phyloP scores from a whole-genome alignment of 2,888 invertebrate genomes.

The Catocala sponsa region DNA sequence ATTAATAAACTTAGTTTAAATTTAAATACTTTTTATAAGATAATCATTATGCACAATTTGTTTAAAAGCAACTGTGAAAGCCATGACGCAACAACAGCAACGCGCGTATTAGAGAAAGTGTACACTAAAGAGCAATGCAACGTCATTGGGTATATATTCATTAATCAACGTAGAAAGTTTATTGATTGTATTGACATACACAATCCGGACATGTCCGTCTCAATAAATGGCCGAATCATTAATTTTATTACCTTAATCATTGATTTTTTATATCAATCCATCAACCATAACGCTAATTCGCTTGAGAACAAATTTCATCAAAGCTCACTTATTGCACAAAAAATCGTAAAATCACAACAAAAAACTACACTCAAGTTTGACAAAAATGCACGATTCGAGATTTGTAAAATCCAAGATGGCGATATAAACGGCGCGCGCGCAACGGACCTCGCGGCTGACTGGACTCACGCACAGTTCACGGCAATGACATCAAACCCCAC shows the following conservation, averaged over 20 bases:
- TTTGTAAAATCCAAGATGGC: slow-evolving; percentile 59
- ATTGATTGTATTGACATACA: slow-evolving; percentile 61
- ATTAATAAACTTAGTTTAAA: too few species aligned
- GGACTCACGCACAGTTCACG: slow-evolving; percentile 70
- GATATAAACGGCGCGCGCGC: slow-evolving; percentile 60
- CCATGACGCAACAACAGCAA: slow-evolving; percentile 63
- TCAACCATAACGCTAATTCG: slow-evolving; percentile 15
- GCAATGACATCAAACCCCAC: slow-evolving; percentile 74
- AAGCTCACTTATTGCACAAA: slow-evolving; percentile 17
- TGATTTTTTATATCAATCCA: slow-evolving; percentile 24
- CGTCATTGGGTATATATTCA: slow-evolving; percentile 68
- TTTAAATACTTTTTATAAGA: background rate
- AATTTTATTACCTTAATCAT: slow-evolving; percentile 42
- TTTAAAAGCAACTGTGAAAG: slow-evolving; percentile 53
- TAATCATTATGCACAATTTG: too few species aligned
- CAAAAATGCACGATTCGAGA: slow-evolving; percentile 36
- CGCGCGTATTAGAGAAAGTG: slow-evolving; percentile 74
- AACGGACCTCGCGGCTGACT: slow-evolving; percentile 78
- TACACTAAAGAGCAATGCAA: slow-evolving; percentile 60
- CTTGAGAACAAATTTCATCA: slow-evolving; percentile 25
- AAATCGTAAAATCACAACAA: slow-evolving; percentile 26
- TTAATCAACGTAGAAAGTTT: slow-evolving; percentile 79
- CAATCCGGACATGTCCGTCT: slow-evolving; percentile 44
- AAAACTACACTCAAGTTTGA: slow-evolving; percentile 37
- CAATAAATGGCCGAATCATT: slow-evolving; percentile 40